Percentiles rank a stretch among this genome's conserved stretches.
Evolutionary conservation across 1,140 invertebrate genomes (phyloP).

Genomic region (Zaprionus africanus): DNA sequence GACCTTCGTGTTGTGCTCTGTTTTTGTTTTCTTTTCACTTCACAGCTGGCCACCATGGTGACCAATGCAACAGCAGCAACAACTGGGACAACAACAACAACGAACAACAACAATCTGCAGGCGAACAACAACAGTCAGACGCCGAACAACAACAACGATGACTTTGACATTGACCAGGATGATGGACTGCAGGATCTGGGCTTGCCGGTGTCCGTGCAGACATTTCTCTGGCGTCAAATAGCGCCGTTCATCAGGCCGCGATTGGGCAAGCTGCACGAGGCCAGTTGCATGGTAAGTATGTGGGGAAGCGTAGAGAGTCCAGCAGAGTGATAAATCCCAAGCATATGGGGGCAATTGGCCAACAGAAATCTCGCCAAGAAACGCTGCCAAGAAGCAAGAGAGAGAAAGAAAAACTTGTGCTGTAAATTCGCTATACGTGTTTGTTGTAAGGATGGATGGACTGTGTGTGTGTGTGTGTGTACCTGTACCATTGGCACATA

Average conservation of each 20-base stretch:
- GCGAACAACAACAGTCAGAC: slow-evolving; percentile 77
- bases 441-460: slow-evolving; percentile 76
- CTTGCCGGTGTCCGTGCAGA: slow-evolving; percentile 98
- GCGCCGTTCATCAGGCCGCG: slow-evolving; percentile 97
- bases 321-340: neutral
- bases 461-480: slow-evolving; percentile 54
- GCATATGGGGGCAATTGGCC: neutral
- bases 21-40: slow-evolving; percentile 5
- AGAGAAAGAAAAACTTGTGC: slow-evolving; percentile 58
- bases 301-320: neutral
- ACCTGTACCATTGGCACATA: slow-evolving; percentile 54
- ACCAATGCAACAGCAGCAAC: slow-evolving; percentile 51
- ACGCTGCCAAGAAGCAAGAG: slow-evolving; percentile 1
- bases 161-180: slow-evolving; percentile 85
- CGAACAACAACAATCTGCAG: slow-evolving; percentile 72
- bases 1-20: slow-evolving; percentile 21
- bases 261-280: slow-evolving; percentile 97
- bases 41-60: slow-evolving; percentile 75
- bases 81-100: slow-evolving; percentile 3
- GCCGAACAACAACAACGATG: slow-evolving; percentile 82
- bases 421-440: slow-evolving; percentile 80
- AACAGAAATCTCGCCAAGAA: slow-evolving; percentile 20
- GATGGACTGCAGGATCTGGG: slow-evolving; percentile 89
- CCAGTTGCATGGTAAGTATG: slow-evolving; percentile 95
- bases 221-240: slow-evolving; percentile 98